phyloP scores from a whole-genome alignment of 2,113 vertebrate species.

The Alectura lathami region DNA sequence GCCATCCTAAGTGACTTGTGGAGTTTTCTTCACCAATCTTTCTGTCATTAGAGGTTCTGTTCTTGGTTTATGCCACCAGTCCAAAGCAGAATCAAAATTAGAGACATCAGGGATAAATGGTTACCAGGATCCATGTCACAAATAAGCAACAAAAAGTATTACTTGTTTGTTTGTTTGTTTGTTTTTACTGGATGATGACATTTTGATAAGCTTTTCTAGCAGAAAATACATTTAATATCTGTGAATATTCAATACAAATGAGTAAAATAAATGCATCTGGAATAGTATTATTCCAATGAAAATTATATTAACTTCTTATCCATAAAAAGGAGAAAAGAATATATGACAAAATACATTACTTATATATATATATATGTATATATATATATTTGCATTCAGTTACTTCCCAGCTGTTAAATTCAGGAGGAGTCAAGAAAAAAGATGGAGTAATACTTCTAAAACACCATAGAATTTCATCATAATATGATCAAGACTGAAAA shows the following conservation, averaged over 20 bases:
- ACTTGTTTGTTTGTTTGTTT: not conserved
- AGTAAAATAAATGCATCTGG: not conserved
- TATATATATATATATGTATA: not conserved
- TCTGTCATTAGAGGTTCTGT: not conserved
- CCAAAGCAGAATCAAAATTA: not conserved
- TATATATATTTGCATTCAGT: not conserved
- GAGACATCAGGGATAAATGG: not conserved
- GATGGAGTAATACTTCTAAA: not conserved
- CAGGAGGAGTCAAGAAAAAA: not conserved
- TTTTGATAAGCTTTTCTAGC: constrained; percentile 24
- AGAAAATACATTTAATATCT: not conserved
- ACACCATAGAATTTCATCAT: not conserved
- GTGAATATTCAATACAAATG: not conserved
- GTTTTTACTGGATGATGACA: not conserved
- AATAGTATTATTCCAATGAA: constrained; percentile 19
- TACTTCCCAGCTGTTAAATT: not conserved
- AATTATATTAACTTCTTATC: constrained; percentile 22
- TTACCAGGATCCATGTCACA: not conserved
- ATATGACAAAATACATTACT: constrained; percentile 20
- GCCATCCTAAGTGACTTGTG: constrained; percentile 1
- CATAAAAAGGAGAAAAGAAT: constrained; percentile 22
- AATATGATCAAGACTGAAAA: not conserved
- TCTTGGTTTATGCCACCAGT: not conserved
- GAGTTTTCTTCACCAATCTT: constrained; percentile 14
- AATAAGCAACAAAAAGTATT: not conserved